Percentiles rank a stretch among this genome's conserved stretches.
Evolutionary conservation across 1,140 invertebrate species (phyloP).

Genomic region (Oscheius sp.): DNA sequence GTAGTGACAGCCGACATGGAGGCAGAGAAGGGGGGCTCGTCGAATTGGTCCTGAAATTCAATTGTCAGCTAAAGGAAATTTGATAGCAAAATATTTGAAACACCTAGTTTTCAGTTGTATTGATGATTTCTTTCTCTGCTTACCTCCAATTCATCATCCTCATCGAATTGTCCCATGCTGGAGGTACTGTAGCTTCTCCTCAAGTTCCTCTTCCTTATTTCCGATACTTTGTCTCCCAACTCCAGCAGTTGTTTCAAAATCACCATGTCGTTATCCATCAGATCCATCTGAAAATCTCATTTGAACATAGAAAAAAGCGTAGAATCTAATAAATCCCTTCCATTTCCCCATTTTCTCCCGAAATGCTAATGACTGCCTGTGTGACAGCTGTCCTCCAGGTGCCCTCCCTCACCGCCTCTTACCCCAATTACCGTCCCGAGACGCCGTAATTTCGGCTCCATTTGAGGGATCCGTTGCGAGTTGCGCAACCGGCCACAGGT

Average conservation of each 20-base stretch:
- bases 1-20: slow-evolving; percentile 32
- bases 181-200: slow-evolving; percentile 13
- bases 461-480: too few species aligned
- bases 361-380: too few species aligned
- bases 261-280: slow-evolving; percentile 36
- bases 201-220: slow-evolving; percentile 23
- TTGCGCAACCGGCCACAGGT: too few species aligned
- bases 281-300: slow-evolving; percentile 29
- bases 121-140: not conserved
- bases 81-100: not conserved
- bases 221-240: slow-evolving; percentile 28
- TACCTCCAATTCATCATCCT: slow-evolving; percentile 18
- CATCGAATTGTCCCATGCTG: slow-evolving; percentile 20
- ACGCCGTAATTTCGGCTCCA: too few species aligned
- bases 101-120: not conserved
- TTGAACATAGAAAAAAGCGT: too few species aligned
- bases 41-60: slow-evolving; percentile 31
- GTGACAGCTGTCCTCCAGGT: too few species aligned
- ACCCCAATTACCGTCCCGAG: too few species aligned
- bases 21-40: slow-evolving; percentile 15
- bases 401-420: too few species aligned
- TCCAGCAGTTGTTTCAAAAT: slow-evolving; percentile 28
- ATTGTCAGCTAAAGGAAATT: not conserved
- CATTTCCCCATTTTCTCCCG: too few species aligned
- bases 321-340: too few species aligned